A percentile compares a stretch with the other conserved stretches of the same genome.
Evolutionary conservation across 2,888 invertebrate genomes (phyloP).

Genomic region (Drosophila helvetica): DNA sequence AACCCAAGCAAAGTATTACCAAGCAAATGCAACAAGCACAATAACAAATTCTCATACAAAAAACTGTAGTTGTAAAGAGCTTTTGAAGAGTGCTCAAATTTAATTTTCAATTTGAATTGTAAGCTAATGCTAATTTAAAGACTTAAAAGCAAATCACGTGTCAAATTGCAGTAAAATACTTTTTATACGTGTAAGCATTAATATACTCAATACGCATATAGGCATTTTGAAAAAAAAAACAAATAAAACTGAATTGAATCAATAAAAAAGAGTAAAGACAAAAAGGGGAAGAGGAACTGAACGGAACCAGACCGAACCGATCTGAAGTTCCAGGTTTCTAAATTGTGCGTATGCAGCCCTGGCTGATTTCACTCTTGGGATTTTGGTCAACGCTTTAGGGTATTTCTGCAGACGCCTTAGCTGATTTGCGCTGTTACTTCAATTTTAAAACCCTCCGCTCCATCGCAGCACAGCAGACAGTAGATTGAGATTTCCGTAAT

Average conservation of each 20-base stretch:
- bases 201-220: background rate
- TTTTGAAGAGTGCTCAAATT: background rate
- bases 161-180: background rate
- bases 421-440: background rate
- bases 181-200: background rate
- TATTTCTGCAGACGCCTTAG: too few species aligned
- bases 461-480: background rate
- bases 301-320: too few species aligned
- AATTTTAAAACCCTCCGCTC: background rate
- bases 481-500: background rate
- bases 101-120: background rate
- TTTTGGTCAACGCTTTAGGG: too few species aligned
- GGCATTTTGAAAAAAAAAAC: background rate
- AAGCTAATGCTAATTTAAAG: background rate
- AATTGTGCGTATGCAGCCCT: too few species aligned
- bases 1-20: conserved; percentile 29
- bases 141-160: background rate
- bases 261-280: too few species aligned
- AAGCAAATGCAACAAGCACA: background rate
- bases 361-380: too few species aligned
- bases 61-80: background rate
- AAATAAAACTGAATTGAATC: background rate
- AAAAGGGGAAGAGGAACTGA: too few species aligned
- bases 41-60: background rate
- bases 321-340: too few species aligned